Evolutionary conservation across 2,113 vertebrate genomes (phyloP).

Genomic region (Motacilla alba): DNA sequence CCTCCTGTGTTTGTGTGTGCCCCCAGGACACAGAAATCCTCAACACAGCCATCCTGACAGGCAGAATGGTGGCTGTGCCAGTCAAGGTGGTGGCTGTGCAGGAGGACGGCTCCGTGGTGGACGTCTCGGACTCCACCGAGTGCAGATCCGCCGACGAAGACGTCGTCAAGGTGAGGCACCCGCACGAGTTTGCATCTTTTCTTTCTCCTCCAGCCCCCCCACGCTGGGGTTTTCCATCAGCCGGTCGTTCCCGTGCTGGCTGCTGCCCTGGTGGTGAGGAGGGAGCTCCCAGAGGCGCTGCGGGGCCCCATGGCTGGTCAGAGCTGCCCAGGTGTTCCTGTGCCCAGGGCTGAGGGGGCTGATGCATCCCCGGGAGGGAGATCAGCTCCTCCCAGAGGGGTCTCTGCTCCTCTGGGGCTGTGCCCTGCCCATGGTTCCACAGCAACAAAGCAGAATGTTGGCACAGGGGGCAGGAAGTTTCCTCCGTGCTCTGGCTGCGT

Average conservation of each 20-base stretch:
- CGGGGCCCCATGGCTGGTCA: accelerated
- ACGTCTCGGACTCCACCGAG: conserved; percentile 63
- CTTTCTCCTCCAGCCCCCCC: too few relatives aligned
- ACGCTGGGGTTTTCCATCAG: neutral
- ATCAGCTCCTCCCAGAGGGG: neutral
- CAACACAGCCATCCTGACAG: conserved; percentile 77
- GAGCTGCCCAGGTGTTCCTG: neutral
- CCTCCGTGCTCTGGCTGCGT: neutral
- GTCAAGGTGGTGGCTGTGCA: conserved; percentile 73
- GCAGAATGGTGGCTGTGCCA: conserved; percentile 65
- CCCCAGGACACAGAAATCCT: conserved; percentile 73
- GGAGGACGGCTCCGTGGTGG: conserved; percentile 72
- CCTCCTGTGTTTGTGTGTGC: neutral
- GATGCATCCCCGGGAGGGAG: neutral
- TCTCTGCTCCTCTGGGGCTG: neutral
- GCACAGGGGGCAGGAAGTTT: neutral
- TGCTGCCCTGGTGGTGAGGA: neutral
- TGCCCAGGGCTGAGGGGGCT: neutral
- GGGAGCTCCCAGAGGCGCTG: neutral
- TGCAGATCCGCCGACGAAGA: conserved; percentile 77
- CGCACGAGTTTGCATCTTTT: neutral
- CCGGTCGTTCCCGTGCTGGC: neutral
- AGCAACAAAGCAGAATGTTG: neutral
- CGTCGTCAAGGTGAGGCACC: conserved; percentile 70
- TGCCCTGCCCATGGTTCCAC: neutral